Conservation (phyloP, 2,797 vertebrate species). For the Podarcis siculus region DNA sequence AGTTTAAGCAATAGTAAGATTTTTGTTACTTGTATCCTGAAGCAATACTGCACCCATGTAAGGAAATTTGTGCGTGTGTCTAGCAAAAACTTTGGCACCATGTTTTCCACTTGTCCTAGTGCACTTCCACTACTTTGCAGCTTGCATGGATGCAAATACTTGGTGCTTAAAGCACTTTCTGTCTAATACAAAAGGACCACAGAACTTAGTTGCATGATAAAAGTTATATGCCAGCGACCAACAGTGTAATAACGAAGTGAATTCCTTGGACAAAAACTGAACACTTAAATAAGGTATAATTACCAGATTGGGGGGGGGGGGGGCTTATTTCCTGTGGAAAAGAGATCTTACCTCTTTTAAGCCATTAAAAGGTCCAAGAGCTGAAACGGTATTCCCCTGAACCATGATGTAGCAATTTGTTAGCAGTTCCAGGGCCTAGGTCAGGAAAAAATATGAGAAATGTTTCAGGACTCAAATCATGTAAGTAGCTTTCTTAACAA, state of each 20-base stretch:
- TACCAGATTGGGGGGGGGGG: no score
- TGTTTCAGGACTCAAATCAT: constrained; percentile 1
- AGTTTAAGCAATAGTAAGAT: not conserved
- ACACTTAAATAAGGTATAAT: not conserved
- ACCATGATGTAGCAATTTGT: constrained; percentile 97
- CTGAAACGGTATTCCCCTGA: constrained; percentile 96
- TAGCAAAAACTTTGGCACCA: not conserved
- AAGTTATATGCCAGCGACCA: not conserved
- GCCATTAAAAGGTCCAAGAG: constrained; percentile 90
- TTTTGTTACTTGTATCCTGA: not conserved
- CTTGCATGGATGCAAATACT: not conserved
- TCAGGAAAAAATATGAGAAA: constrained; percentile 13
- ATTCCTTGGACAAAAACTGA: not conserved
- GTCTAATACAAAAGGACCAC: not conserved
- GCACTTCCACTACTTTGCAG: not conserved
- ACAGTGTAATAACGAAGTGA: not conserved
- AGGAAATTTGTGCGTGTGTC: not conserved
- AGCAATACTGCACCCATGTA: not conserved
- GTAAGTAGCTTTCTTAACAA: constrained; percentile 11
- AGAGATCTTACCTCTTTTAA: constrained; percentile 89
- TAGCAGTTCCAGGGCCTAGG: constrained; percentile 91
- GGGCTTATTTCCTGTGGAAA: not conserved
- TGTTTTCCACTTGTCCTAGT: not conserved
- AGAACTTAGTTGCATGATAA: not conserved
- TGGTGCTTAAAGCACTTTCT: not conserved